Conservation (phyloP, 2,797 vertebrate species). For the Erpetoichthys calabaricus region DNA sequence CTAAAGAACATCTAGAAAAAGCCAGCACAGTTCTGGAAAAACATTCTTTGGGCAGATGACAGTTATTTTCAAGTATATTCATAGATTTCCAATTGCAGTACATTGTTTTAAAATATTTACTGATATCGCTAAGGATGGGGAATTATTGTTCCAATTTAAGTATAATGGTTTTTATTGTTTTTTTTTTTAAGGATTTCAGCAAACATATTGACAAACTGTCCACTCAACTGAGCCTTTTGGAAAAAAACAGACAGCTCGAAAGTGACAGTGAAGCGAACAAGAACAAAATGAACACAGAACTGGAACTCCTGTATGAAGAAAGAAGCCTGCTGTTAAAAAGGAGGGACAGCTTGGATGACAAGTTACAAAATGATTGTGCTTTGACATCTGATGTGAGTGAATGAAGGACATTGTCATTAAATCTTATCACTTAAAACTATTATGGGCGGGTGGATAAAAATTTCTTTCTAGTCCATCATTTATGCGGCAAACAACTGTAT, state of each 20-base stretch:
- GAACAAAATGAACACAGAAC: conserved; percentile 38
- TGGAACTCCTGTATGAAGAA: conserved; percentile 51
- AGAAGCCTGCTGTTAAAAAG: conserved; percentile 47
- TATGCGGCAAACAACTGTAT: too few species aligned
- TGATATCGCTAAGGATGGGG: too few species aligned
- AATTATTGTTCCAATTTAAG: too few species aligned
- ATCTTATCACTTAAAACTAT: too few species aligned
- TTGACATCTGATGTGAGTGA: conserved; percentile 61
- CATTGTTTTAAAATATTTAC: too few species aligned
- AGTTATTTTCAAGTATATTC: too few species aligned
- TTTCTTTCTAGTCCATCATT: too few species aligned
- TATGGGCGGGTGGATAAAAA: too few species aligned
- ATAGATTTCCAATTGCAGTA: too few species aligned
- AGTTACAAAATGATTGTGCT: conserved; percentile 53
- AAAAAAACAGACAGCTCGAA: conserved; percentile 36
- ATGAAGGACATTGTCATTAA: neutral
- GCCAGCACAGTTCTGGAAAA: too few species aligned
- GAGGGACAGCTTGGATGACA: conserved; percentile 55
- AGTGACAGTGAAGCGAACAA: conserved; percentile 33
- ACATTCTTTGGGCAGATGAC: too few species aligned
- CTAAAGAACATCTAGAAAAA: too few species aligned
- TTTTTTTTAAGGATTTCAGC: conserved; percentile 52
- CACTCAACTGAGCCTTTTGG: conserved; percentile 46
- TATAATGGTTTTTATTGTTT: neutral
- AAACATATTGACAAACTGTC: conserved; percentile 61